These are phyloP conservation scores for Neoarius graeffei DNA, from an alignment of 2,113 vertebrate genomes.

Conservation along the genomic window DNA sequence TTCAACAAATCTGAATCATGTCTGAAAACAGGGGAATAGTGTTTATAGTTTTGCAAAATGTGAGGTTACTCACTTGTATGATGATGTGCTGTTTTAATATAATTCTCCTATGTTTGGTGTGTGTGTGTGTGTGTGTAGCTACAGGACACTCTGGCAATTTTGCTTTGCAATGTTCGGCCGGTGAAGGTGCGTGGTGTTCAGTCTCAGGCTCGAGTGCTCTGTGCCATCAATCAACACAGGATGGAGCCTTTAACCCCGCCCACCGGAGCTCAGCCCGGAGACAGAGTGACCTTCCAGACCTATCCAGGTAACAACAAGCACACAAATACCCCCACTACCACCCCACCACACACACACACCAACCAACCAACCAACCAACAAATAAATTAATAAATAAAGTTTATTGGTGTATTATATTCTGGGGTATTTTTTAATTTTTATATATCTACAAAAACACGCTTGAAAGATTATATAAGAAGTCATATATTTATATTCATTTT, in stretches of 20 bases:
- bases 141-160: constrained; percentile 56
- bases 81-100: neutral
- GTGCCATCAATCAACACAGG: constrained; percentile 66
- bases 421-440: neutral
- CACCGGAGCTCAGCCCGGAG: constrained; percentile 81
- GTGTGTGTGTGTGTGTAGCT: constrained; percentile 54
- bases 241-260: constrained; percentile 86
- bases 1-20: too few species aligned
- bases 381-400: neutral
- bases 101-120: neutral
- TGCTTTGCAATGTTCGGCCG: constrained; percentile 89
- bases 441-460: neutral
- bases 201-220: constrained; percentile 90
- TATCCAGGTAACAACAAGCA: constrained; percentile 75
- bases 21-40: too few species aligned
- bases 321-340: neutral
- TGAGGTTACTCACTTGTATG: neutral
- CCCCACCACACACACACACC: neutral
- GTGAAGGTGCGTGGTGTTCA: constrained; percentile 86
- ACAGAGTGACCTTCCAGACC: constrained; percentile 86
- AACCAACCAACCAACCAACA: neutral
- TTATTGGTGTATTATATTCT: neutral
- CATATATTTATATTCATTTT: neutral
- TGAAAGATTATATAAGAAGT: neutral
- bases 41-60: too few species aligned